Conservation (phyloP, 2,797 vertebrate genomes). For the Triplophysa bombifrons region DNA sequence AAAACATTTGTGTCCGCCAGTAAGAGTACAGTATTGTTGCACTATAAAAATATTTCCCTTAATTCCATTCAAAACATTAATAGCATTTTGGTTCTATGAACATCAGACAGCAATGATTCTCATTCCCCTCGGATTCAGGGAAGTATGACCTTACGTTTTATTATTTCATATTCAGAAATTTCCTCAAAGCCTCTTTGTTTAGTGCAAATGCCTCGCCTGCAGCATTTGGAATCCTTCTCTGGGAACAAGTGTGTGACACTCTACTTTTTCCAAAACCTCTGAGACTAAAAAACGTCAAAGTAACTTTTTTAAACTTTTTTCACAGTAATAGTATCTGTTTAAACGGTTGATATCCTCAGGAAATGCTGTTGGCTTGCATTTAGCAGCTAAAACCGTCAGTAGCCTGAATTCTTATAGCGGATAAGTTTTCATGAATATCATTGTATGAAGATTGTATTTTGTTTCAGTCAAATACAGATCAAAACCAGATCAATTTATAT, state of each 20-base stretch:
- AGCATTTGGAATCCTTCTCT: not conserved
- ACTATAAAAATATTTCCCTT: not conserved
- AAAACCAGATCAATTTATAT: too few species aligned
- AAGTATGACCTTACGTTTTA: not conserved
- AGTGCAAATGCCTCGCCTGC: constrained; percentile 17
- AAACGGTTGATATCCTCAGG: constrained; percentile 15
- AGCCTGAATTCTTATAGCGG: not conserved
- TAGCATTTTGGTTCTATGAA: not conserved
- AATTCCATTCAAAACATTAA: constrained; percentile 2
- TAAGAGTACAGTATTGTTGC: not conserved
- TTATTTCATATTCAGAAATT: constrained; percentile 13
- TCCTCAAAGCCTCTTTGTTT: constrained; percentile 23
- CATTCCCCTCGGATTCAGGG: not conserved
- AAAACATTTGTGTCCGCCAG: not conserved
- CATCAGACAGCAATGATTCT: not conserved
- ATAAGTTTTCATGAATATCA: not conserved
- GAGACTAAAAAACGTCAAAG: constrained; percentile 14
- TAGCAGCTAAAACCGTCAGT: not conserved
- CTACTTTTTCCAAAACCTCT: constrained; percentile 6
- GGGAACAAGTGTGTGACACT: not conserved
- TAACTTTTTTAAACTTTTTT: constrained; percentile 6
- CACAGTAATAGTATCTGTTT: not conserved
- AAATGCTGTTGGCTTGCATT: constrained; percentile 17
- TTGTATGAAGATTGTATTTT: too few species aligned
- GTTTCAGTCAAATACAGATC: too few species aligned